Conservation (phyloP, 2,113 vertebrate species). For the Camelus bactrianus region DNA sequence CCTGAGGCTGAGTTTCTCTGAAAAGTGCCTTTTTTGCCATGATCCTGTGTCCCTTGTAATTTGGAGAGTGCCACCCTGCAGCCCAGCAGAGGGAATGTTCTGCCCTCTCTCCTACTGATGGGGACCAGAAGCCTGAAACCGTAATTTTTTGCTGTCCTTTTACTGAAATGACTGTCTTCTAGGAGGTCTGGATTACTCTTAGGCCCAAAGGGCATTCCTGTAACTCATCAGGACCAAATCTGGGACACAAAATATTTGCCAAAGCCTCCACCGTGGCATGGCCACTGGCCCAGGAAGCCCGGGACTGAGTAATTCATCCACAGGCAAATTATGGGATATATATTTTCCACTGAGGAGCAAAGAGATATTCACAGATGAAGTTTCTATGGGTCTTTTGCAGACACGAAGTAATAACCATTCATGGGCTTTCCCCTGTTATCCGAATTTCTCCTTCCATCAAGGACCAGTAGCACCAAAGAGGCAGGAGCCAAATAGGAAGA, state of each 20-base stretch:
- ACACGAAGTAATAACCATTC: background rate
- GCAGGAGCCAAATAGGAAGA: background rate
- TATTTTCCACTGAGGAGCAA: background rate
- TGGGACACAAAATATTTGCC: background rate
- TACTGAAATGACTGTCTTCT: background rate
- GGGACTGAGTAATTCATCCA: background rate
- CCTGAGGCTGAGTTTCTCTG: background rate
- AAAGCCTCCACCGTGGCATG: background rate
- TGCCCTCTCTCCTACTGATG: background rate
- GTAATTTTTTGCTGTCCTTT: background rate
- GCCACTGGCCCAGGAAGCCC: background rate
- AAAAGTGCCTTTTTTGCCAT: background rate
- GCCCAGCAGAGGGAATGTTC: background rate
- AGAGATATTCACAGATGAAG: background rate
- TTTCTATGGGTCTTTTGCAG: background rate
- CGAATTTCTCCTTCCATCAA: background rate
- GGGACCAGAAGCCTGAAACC: background rate
- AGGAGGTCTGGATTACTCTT: background rate
- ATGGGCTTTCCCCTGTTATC: background rate
- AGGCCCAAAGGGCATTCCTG: background rate
- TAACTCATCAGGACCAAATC: background rate
- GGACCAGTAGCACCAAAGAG: background rate
- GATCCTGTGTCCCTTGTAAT: rapidly evolving
- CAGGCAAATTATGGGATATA: background rate
- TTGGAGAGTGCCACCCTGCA: background rate